phyloP scores from a whole-genome alignment of 2,888 invertebrate genomes.

The Oscheius sp. region DNA sequence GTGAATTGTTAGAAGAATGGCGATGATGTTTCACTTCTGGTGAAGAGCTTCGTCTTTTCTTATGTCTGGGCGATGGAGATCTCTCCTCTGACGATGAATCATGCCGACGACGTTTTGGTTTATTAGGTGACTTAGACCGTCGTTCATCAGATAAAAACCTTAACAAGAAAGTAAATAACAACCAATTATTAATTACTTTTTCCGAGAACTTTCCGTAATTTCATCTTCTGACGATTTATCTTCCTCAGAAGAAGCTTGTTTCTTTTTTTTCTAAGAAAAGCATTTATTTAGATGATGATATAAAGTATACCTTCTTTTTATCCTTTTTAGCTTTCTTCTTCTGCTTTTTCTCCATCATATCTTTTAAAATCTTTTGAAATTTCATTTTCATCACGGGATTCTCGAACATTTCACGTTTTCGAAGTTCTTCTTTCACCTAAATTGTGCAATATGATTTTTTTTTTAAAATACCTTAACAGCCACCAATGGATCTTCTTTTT shows the following conservation, averaged over 20 bases:
- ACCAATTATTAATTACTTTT: too few relatives aligned
- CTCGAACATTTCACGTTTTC: slow-evolving; percentile 56
- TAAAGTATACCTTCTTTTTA: slow-evolving; percentile 29
- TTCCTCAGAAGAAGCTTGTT: slow-evolving; percentile 25
- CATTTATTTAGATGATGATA: not conserved
- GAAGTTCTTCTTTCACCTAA: slow-evolving; percentile 59
- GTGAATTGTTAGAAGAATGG: not conserved
- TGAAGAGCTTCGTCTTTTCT: not conserved
- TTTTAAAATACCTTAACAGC: slow-evolving; percentile 56
- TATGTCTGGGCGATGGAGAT: not conserved
- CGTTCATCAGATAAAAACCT: too few relatives aligned
- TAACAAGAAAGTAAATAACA: too few relatives aligned
- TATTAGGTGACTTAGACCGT: too few relatives aligned
- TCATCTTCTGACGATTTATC: slow-evolving; percentile 18
- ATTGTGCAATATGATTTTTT: not conserved
- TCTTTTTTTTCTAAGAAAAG: slow-evolving; percentile 29
- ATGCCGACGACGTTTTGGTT: not conserved
- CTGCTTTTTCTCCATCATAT: slow-evolving; percentile 42
- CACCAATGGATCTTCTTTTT: slow-evolving; percentile 65
- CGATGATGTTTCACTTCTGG: not conserved
- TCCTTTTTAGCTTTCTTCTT: slow-evolving; percentile 38
- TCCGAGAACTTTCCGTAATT: not conserved
- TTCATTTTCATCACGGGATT: slow-evolving; percentile 63
- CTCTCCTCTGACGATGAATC: not conserved
- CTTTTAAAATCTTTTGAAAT: slow-evolving; percentile 54